Percentiles rank a stretch among this genome's conserved stretches.
These are phyloP conservation scores for Mormyrops attenuatus DNA, from an alignment of 2,797 vertebrate species.

Conservation along the genomic window DNA sequence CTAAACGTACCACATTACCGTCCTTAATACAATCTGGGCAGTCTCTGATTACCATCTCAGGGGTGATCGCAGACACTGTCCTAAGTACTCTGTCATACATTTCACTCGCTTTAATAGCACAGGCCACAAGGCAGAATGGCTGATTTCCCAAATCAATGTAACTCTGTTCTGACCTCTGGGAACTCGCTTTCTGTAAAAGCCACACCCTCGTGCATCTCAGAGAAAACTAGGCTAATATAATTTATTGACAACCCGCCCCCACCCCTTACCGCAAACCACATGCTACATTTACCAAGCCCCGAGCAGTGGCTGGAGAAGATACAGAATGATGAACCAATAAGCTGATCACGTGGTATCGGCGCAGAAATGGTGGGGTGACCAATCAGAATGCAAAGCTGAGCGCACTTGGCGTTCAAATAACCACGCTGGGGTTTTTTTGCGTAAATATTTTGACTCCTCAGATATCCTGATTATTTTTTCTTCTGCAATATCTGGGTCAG, in stretches of 20 bases:
- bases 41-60: background rate
- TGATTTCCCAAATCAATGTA: background rate
- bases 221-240: background rate
- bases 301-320: background rate
- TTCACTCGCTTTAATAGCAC: background rate
- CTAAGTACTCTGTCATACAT: background rate
- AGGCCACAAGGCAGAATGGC: background rate
- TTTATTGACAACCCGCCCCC: background rate
- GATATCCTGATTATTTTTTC: background rate
- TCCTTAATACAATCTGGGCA: background rate
- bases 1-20: background rate
- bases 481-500: background rate
- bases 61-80: background rate
- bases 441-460: background rate
- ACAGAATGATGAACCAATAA: background rate
- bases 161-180: background rate
- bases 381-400: background rate
- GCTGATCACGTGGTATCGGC: background rate
- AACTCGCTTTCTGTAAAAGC: background rate
- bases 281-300: background rate
- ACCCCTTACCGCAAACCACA: background rate
- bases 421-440: background rate
- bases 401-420: background rate
- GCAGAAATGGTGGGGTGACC: background rate
- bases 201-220: background rate